Base-by-base conservation (phyloP, 2,888 invertebrate species). In the Pristionchus arcanus region DNA sequence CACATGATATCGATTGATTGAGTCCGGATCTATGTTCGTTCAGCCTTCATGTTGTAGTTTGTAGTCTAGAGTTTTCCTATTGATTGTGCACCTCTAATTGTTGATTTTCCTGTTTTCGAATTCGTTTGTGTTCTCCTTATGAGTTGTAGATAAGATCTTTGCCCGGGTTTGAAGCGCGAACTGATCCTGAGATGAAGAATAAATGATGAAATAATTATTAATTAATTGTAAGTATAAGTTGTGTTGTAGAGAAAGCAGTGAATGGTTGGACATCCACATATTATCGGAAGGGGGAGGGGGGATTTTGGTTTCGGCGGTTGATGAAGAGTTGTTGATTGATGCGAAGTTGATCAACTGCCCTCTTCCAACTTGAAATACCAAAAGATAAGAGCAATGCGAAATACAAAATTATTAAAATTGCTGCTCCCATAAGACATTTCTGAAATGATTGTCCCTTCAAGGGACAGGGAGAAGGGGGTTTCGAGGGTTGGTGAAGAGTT, bases 1-100 rank as follows among this genome's bases (percentile, higher is more conserved):
- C n/a, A n/a, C 3, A 63, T 21, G 94, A 77, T 84, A 28, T 81
- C 28, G 81, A 81, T 53, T 83, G 59, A 59, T 15, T 91, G 94
- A 28, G n/a, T n/a, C n/a, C n/a, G n/a, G n/a, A n/a, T n/a, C n/a
- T n/a, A n/a, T n/a, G n/a, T n/a, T n/a, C n/a, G n/a, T n/a, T n/a
- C n/a, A n/a, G n/a, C n/a, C 42, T 28, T 49, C 4, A 1, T 49
- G 42, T 49, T 49, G 42, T 49, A 49, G 42, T 9, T 71, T 55
- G 55, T 55, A 55, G 15, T 4, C 55, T 55, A 55, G 55, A 19
- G 19, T 55, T 77, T 42, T 74, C 13, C 37, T 74, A 74, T 74
- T 74, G 74, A 37, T 34, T 9, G 19, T 25, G 34, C 74, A 34
- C 25, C 34, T 37, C 15, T 49, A 25, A 55, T 55, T 55, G 55